Conservation (phyloP, 1,140 invertebrate species). For the Nymphalis io region DNA sequence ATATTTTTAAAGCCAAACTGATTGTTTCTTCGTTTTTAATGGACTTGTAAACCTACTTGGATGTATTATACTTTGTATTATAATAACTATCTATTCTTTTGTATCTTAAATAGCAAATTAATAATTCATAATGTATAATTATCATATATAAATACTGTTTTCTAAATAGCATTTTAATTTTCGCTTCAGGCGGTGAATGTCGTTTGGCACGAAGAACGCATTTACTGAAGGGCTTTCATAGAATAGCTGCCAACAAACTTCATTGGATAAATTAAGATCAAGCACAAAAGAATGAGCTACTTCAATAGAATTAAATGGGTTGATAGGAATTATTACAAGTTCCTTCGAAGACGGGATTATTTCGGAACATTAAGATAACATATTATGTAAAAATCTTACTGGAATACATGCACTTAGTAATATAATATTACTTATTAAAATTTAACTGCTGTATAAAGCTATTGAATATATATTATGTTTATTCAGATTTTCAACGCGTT, state of each 20-base stretch:
- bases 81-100: no score
- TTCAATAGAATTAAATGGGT: conserved; percentile 38
- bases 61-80: no score
- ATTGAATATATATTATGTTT: no score
- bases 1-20: no score
- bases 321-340: conserved; percentile 16
- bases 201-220: conserved; percentile 28
- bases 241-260: conserved; percentile 40
- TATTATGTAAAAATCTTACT: conserved; percentile 3
- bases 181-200: conserved; percentile 10
- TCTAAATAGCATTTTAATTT: conserved; percentile 12
- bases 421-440: neutral
- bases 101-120: no score
- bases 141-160: neutral
- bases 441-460: no score
- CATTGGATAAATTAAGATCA: conserved; percentile 41
- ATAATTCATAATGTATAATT: neutral
- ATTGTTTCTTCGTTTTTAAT: no score
- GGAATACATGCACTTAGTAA: neutral
- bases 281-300: conserved; percentile 34
- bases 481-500: no score
- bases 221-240: conserved; percentile 31
- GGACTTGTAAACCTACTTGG: no score
- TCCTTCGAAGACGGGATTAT: conserved; percentile 2
- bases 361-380: neutral